Percentiles rank a stretch among this genome's conserved stretches.
phyloP scores from a whole-genome alignment of 1,140 invertebrate genomes.

The Bactericera cockerelli region DNA sequence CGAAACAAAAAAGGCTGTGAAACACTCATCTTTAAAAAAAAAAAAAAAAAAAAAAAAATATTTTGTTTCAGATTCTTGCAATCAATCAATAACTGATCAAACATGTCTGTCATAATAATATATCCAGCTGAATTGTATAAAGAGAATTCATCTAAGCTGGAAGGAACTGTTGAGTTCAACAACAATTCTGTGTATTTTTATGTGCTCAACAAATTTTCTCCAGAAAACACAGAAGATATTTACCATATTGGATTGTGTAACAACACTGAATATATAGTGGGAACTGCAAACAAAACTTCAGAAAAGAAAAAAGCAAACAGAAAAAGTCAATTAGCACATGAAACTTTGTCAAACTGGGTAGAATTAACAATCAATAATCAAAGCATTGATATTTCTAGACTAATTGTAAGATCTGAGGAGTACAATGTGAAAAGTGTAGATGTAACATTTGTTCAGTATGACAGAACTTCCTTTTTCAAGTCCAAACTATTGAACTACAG shows the following conservation, averaged over 20 bases:
- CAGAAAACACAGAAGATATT: no score
- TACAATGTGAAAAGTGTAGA: background rate
- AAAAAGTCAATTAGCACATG: background rate
- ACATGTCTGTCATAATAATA: conserved; percentile 1
- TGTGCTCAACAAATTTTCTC: background rate
- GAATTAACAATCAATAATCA: background rate
- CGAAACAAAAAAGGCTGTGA: no score
- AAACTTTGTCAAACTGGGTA: background rate
- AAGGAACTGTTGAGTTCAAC: background rate
- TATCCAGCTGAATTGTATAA: background rate
- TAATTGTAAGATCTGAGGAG: background rate
- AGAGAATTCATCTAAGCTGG: background rate
- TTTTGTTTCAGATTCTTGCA: no score
- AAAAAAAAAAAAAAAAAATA: no score
- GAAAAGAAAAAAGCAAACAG: background rate
- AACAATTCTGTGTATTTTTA: background rate
- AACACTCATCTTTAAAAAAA: no score
- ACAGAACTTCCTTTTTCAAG: background rate
- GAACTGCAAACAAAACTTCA: background rate
- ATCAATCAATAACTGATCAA: no score
- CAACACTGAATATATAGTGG: background rate
- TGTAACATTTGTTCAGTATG: background rate
- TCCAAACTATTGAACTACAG: background rate
- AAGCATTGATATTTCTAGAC: background rate
- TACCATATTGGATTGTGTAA: background rate